A percentile compares a stretch with the other conserved stretches of the same genome.
Evolutionary conservation across 2,113 vertebrate genomes (phyloP).

Genomic region (Nibea albiflora): DNA sequence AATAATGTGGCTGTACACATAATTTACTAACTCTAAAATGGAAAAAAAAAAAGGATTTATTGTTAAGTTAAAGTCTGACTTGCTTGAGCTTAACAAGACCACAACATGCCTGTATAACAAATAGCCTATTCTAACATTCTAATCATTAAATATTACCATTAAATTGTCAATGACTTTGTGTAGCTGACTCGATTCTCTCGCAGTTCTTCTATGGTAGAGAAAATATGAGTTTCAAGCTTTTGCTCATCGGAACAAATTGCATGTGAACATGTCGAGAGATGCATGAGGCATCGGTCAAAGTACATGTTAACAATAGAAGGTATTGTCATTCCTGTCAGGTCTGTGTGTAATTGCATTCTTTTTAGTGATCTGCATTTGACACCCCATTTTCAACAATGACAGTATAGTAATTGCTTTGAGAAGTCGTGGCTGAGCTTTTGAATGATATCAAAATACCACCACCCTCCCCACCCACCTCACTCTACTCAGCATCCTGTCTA

Average conservation of each 20-base stretch:
- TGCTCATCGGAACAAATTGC: slow-evolving; percentile 18
- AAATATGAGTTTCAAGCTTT: slow-evolving; percentile 14
- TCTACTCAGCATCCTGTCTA: slow-evolving; percentile 62
- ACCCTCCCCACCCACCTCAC: slow-evolving; percentile 43
- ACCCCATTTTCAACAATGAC: slow-evolving; percentile 78
- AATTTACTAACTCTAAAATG: background rate
- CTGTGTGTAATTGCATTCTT: slow-evolving; percentile 77
- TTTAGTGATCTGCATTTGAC: slow-evolving; percentile 79
- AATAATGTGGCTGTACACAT: background rate
- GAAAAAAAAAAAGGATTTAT: background rate
- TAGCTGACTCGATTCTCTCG: slow-evolving; percentile 4
- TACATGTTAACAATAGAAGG: slow-evolving; percentile 70
- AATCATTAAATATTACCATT: slow-evolving; percentile 12
- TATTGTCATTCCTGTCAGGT: slow-evolving; percentile 75
- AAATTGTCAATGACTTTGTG: slow-evolving; percentile 18
- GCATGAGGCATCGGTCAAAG: slow-evolving; percentile 51
- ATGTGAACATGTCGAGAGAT: slow-evolving; percentile 13
- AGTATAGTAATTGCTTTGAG: slow-evolving; percentile 80
- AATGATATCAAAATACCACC: slow-evolving; percentile 73
- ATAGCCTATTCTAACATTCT: background rate
- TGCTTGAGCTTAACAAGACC: background rate
- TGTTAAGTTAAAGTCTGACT: background rate
- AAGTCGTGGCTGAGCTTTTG: slow-evolving; percentile 74
- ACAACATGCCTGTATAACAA: no score
- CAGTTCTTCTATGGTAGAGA: background rate